Evolutionary conservation across 2,888 invertebrate species (phyloP).

Genomic region (Tiphia femorata): DNA sequence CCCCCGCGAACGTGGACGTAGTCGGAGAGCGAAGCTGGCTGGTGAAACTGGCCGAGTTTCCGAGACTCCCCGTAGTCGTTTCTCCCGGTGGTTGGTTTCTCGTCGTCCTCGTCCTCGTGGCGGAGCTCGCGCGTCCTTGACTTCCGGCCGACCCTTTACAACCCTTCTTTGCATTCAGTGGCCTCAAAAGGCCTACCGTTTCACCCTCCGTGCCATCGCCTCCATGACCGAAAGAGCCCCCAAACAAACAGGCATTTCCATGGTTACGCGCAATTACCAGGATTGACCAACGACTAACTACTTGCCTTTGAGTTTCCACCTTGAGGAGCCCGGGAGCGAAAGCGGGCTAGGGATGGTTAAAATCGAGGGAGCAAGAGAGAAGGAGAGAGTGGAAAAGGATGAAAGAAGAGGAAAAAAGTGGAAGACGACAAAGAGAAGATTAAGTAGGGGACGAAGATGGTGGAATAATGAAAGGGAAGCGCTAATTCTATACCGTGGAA

Average conservation of each 20-base stretch:
- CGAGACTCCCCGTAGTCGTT: too few species aligned
- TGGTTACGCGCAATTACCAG: conserved; percentile 63
- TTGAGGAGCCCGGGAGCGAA: conserved; percentile 52
- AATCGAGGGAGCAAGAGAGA: conserved; percentile 32
- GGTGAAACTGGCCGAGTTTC: conserved; percentile 47
- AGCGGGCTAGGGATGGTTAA: conserved; percentile 38
- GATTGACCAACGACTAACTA: conserved; percentile 56
- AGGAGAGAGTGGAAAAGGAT: conserved; percentile 6
- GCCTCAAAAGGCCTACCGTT: conserved; percentile 50
- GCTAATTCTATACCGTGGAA: too few species aligned
- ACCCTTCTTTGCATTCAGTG: conserved; percentile 60
- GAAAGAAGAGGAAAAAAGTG: not conserved
- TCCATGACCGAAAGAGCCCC: conserved; percentile 47
- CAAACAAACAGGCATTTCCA: conserved; percentile 64
- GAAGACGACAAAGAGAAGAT: not conserved
- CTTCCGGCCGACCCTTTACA: conserved; percentile 57
- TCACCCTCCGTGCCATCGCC: conserved; percentile 40
- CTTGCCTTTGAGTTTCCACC: conserved; percentile 55
- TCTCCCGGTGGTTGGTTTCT: too few species aligned
- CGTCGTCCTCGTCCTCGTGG: too few species aligned
- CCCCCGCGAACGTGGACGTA: too few species aligned
- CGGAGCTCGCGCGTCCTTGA: conserved; percentile 57
- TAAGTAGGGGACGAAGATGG: not conserved
- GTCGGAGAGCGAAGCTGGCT: too few species aligned
- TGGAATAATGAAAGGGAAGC: too few species aligned